phyloP scores from a whole-genome alignment of 2,113 vertebrate species.

The Sphyrna mokarran region DNA sequence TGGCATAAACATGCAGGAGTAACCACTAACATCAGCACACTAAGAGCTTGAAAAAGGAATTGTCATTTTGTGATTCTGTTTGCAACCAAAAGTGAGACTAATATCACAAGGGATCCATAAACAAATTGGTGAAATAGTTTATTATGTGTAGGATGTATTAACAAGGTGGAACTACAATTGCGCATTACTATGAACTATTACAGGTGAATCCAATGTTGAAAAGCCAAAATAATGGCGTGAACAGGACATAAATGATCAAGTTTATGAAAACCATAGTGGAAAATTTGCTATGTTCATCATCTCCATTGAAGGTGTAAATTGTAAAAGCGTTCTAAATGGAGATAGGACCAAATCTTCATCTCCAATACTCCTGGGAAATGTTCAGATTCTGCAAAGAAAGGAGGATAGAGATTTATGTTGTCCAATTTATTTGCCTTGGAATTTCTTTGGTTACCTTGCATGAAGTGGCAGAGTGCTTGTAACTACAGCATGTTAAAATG shows the following conservation, averaged over 20 bases:
- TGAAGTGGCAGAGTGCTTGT: not conserved
- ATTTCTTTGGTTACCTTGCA: not conserved
- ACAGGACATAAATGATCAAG: not conserved
- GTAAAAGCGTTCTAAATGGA: not conserved
- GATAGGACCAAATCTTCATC: not conserved
- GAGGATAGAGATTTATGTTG: not conserved
- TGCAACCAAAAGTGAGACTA: not conserved
- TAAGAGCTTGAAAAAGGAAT: not conserved
- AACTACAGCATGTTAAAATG: not conserved
- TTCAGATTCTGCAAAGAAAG: not conserved
- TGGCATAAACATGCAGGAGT: not conserved
- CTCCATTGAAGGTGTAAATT: not conserved
- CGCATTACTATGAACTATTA: not conserved
- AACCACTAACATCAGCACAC: not conserved
- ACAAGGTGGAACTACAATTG: not conserved
- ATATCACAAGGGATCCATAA: not conserved
- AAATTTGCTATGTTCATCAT: not conserved
- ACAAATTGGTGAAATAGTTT: not conserved
- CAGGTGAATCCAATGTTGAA: not conserved
- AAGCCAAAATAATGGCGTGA: not conserved
- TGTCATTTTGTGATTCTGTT: not conserved
- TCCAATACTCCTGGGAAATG: not conserved
- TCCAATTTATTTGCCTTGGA: not conserved
- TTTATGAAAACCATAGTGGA: not conserved
- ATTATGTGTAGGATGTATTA: not conserved